Conservation (phyloP, 2,888 invertebrate species). For the Diarsia mendica region DNA sequence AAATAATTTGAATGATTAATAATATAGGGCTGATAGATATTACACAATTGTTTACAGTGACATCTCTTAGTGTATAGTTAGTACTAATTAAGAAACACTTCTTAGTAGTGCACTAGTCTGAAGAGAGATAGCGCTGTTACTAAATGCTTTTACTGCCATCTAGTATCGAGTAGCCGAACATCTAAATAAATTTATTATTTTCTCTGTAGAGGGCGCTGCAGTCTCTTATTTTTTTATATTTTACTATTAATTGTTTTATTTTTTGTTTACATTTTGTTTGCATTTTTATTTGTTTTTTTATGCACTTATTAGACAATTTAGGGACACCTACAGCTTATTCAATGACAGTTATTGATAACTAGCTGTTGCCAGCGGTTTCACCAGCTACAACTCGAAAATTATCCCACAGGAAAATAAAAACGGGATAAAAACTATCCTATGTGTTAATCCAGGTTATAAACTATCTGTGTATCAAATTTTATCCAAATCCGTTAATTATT, state of each 20-base stretch:
- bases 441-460: no score
- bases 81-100: neutral
- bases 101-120: accelerated
- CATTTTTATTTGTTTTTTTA: neutral
- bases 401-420: no score
- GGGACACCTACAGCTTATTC: neutral
- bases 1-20: no score
- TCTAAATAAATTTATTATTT: neutral
- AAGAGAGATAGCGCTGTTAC: conserved; percentile 29
- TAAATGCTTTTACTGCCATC: conserved; percentile 44
- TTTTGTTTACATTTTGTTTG: neutral
- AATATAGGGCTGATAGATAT: accelerated
- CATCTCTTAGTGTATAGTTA: conserved; percentile 1
- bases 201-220: conserved; percentile 45
- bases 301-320: neutral
- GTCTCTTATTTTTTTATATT: neutral
- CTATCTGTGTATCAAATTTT: no score
- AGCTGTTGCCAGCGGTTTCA: no score
- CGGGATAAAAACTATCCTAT: no score
- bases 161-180: conserved; percentile 56
- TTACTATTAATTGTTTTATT: neutral
- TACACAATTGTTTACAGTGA: neutral
- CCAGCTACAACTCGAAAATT: no score
- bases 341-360: neutral
- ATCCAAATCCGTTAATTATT: no score